Conservation (phyloP, 2,797 vertebrate species). For the Melanotaenia boesemani region DNA sequence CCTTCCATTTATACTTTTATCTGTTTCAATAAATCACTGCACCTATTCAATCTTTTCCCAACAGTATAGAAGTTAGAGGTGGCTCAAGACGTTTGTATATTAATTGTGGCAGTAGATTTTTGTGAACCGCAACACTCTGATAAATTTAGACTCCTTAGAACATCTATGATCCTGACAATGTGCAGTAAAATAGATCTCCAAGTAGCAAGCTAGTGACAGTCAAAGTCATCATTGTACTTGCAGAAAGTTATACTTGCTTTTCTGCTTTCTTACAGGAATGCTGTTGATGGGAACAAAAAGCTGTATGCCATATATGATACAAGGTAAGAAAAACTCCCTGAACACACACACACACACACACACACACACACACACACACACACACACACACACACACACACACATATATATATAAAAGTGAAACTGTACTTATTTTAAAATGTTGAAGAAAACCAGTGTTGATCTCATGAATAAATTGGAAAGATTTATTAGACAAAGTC, state of each 20-base stretch:
- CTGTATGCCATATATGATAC: constrained; percentile 94
- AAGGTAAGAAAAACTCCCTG: constrained; percentile 83
- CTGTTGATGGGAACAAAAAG: constrained; percentile 93
- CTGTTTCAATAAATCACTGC: too few species aligned
- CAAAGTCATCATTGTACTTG: not conserved
- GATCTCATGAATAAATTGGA: constrained; percentile 14
- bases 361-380: not conserved
- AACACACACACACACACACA: not conserved
- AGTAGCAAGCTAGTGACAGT: not conserved
- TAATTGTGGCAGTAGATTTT: not conserved
- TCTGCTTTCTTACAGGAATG: constrained; percentile 88
- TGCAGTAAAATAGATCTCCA: constrained; percentile 17
- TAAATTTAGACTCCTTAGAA: not conserved
- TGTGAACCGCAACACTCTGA: not conserved
- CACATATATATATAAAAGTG: not conserved
- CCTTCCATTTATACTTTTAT: too few species aligned
- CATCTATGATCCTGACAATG: not conserved
- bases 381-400: not conserved
- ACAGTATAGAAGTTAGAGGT: too few species aligned
- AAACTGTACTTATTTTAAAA: not conserved
- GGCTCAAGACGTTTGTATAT: too few species aligned
- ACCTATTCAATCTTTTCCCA: too few species aligned
- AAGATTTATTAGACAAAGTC: constrained; percentile 24
- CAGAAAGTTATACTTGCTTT: constrained; percentile 22
- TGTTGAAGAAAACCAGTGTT: not conserved